Evolutionary conservation across 1,140 invertebrate genomes (phyloP).

Genomic region (Charaxes varanes): DNA sequence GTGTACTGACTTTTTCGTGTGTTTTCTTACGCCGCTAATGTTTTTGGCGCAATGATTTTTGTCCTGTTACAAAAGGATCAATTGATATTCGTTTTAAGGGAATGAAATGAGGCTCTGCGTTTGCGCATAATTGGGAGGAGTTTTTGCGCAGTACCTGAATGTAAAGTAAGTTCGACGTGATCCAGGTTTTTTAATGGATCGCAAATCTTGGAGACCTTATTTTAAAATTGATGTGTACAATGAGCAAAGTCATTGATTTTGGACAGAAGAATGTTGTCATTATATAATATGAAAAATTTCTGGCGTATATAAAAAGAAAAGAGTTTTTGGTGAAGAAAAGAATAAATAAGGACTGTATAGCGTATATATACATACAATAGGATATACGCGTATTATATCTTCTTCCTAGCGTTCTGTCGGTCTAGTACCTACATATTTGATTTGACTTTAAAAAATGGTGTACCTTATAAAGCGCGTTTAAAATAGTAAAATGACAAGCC

Average conservation of each 20-base stretch:
- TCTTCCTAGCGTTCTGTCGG: no score
- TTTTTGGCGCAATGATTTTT: conserved; percentile 45
- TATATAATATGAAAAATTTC: conserved; percentile 9
- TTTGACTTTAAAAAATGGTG: no score
- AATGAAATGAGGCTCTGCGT: conserved; percentile 34
- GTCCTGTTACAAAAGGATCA: conserved; percentile 35
- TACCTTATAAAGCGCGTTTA: no score
- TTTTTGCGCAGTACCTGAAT: conserved; percentile 59
- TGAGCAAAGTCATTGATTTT: conserved; percentile 20
- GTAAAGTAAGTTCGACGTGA: conserved; percentile 49
- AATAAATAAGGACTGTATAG: no score
- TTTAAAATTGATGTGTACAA: conserved; percentile 16
- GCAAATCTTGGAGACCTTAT: conserved; percentile 14
- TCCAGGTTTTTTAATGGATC: conserved; percentile 47
- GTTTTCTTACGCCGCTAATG: conserved; percentile 37
- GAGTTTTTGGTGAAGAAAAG: no score
- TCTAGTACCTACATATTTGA: no score
- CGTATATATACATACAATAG: no score
- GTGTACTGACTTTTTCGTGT: conserved; percentile 42
- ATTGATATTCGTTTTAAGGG: conserved; percentile 50
- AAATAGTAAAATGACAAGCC: no score
- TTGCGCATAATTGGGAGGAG: conserved; percentile 61
- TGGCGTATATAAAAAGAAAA: no score
- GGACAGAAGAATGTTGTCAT: conserved; percentile 19
- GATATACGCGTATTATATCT: no score